Conservation (phyloP, 2,888 invertebrate genomes). For the Zeuzera pyrina region DNA sequence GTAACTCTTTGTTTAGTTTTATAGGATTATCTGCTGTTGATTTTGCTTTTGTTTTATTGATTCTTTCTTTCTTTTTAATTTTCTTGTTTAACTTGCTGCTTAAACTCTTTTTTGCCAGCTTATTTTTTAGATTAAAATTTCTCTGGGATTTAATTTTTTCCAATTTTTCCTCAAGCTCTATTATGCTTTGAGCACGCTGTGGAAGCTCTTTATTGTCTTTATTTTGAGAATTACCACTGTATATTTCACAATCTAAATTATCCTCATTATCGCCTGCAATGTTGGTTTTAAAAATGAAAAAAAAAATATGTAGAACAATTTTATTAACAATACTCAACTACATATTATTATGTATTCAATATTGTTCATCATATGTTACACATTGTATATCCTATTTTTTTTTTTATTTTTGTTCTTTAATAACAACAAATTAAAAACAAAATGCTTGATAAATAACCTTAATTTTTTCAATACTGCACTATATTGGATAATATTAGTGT, state of each 20-base stretch:
- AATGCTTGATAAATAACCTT: no score
- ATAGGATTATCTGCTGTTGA: conserved; percentile 18
- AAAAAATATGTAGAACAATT: background rate
- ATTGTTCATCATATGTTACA: background rate
- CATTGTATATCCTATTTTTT: no score
- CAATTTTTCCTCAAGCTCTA: conserved; percentile 77
- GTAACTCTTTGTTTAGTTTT: conserved; percentile 28
- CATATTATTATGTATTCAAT: background rate
- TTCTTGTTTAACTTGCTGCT: conserved; percentile 79
- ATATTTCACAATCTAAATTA: conserved; percentile 47
- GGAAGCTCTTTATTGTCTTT: conserved; percentile 38
- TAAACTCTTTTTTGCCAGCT: conserved; percentile 77
- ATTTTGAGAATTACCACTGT: conserved; percentile 28
- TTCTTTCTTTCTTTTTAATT: conserved; percentile 73
- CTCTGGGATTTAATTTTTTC: conserved; percentile 75
- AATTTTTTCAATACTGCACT: no score
- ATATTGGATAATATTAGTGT: no score
- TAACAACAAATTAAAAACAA: no score
- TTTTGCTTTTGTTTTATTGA: conserved; percentile 38
- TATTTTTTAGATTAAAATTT: conserved; percentile 76
- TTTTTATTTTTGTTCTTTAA: no score
- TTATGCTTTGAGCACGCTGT: conserved; percentile 73
- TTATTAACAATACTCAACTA: background rate
- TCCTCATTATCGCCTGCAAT: conserved; percentile 47
- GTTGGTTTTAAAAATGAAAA: background rate